These are phyloP conservation scores for Pomacea maculata DNA, from an alignment of 1,140 invertebrate genomes.

Conservation along the genomic window DNA sequence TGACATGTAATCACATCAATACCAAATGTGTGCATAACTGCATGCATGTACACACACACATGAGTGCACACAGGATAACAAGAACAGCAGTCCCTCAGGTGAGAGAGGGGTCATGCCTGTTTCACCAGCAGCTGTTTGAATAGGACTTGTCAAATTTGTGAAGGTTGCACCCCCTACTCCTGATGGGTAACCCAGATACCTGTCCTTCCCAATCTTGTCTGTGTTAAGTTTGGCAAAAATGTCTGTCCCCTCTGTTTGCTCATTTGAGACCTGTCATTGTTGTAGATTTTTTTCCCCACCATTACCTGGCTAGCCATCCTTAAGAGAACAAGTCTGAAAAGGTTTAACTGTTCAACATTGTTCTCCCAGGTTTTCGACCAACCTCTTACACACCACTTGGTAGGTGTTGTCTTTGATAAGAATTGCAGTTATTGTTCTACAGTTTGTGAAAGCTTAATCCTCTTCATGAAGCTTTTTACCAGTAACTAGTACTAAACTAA, in stretches of 20 bases:
- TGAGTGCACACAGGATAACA: background rate
- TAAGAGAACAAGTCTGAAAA: background rate
- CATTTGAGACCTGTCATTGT: background rate
- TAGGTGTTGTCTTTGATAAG: too few species aligned
- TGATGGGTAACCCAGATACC: background rate
- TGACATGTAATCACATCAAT: background rate
- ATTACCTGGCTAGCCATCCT: background rate
- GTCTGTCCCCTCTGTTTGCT: background rate
- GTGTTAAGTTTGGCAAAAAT: background rate
- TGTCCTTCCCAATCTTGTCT: background rate
- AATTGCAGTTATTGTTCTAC: too few species aligned
- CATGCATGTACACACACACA: background rate
- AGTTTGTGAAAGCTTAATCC: too few species aligned
- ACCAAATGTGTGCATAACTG: background rate
- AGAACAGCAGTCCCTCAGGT: background rate
- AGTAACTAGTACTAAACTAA: too few species aligned
- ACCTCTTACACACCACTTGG: too few species aligned
- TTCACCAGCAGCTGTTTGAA: constrained; percentile 1
- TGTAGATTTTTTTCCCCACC: background rate
- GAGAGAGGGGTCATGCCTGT: background rate
- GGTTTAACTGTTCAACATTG: background rate
- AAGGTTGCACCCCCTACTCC: background rate
- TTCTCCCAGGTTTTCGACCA: too few species aligned
- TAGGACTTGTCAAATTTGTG: constrained; percentile 4
- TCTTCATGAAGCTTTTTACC: too few species aligned